Evolutionary conservation across 2,888 invertebrate genomes (phyloP).

Genomic region (Sphaerophoria rueppellii): DNA sequence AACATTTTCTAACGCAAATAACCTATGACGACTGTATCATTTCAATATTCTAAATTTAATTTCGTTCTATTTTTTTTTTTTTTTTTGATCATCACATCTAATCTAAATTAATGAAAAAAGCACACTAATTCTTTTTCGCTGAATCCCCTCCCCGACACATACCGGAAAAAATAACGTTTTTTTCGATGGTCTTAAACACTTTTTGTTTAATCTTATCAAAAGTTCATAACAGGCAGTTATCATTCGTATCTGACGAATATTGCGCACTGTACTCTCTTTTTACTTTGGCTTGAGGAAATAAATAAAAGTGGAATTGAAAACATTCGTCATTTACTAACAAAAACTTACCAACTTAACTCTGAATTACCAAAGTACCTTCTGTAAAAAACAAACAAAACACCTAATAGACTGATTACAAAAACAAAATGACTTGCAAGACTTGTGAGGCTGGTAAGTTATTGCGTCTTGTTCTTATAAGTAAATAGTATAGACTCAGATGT

Average conservation of each 20-base stretch:
- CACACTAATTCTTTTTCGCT: too few relatives aligned
- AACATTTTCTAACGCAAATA: too few relatives aligned
- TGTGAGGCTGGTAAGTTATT: slow-evolving; percentile 53
- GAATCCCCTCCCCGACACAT: too few relatives aligned
- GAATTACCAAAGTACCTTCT: neutral
- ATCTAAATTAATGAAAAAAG: too few relatives aligned
- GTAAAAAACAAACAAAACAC: neutral
- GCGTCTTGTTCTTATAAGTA: neutral
- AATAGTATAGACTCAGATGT: too few relatives aligned
- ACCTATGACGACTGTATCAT: too few relatives aligned
- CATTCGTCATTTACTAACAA: neutral
- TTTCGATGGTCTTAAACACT: too few relatives aligned
- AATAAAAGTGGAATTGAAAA: neutral
- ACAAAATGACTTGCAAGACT: slow-evolving; percentile 53
- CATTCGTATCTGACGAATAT: neutral
- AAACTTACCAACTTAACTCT: neutral
- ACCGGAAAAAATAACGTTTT: too few relatives aligned
- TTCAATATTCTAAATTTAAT: too few relatives aligned
- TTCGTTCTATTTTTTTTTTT: too few relatives aligned
- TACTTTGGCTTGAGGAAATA: neutral
- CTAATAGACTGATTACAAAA: slow-evolving; percentile 33
- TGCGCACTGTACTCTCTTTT: slow-evolving; percentile 37
- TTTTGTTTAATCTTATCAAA: slow-evolving; percentile 12
- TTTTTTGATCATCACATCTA: too few relatives aligned
- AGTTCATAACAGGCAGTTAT: slow-evolving; percentile 17